These are phyloP conservation scores for Lycodopsis pacificus DNA, from an alignment of 2,797 vertebrate genomes.

Conservation along the genomic window DNA sequence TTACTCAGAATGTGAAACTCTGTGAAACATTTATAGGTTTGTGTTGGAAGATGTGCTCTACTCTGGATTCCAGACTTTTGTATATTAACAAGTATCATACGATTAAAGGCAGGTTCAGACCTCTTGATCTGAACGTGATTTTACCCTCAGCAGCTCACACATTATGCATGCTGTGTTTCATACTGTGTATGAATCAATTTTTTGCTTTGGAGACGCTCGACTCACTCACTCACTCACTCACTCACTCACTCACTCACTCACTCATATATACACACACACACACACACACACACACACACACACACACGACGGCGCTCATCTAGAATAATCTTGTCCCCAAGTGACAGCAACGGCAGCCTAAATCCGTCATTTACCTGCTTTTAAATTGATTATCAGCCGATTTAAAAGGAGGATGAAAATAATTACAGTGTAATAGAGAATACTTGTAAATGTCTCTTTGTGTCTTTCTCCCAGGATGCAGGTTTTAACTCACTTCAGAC, in stretches of 20 bases:
- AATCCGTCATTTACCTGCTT: slow-evolving; percentile 45
- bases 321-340: slow-evolving; percentile 30
- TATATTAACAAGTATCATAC: not conserved
- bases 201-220: slow-evolving; percentile 19
- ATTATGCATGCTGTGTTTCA: slow-evolving; percentile 19
- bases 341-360: slow-evolving; percentile 23
- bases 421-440: slow-evolving; percentile 1
- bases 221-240: not conserved
- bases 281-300: not conserved
- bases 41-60: not conserved
- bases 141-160: slow-evolving; percentile 14
- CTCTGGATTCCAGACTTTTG: not conserved
- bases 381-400: slow-evolving; percentile 17
- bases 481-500: slow-evolving; percentile 45
- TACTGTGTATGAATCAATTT: slow-evolving; percentile 47
- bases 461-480: slow-evolving; percentile 1
- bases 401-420: slow-evolving; percentile 59
- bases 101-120: not conserved
- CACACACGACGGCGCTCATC: slow-evolving; percentile 7
- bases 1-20: not conserved
- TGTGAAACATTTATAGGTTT: not conserved
- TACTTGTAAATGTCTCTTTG: not conserved
- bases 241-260: not conserved
- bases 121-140: slow-evolving; percentile 13
- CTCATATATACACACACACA: not conserved